Percentiles rank a stretch among this genome's conserved stretches.
These are phyloP conservation scores for Frieseomelitta varia DNA, from an alignment of 1,140 invertebrate genomes.

Conservation along the genomic window DNA sequence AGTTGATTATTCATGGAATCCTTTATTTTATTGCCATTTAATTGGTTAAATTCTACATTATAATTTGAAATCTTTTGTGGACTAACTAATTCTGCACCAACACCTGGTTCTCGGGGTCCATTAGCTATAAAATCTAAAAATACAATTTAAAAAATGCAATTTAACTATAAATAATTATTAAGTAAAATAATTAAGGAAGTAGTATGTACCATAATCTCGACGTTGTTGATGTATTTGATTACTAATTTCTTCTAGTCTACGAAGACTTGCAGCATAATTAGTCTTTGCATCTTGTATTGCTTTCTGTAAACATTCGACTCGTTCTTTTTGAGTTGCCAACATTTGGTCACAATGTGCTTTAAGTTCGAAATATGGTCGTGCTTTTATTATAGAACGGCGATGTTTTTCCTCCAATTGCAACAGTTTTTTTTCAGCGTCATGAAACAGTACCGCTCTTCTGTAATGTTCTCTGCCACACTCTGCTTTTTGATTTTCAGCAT, in stretches of 20 bases:
- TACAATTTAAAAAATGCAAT: background rate
- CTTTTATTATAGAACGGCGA: constrained; percentile 90
- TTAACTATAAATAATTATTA: background rate
- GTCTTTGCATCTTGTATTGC: constrained; percentile 90
- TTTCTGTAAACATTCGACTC: constrained; percentile 90
- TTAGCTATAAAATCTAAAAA: constrained; percentile 77
- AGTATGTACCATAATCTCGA: constrained; percentile 82
- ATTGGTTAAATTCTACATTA: constrained; percentile 70
- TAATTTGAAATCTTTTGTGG: constrained; percentile 79
- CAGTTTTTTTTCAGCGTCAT: constrained; percentile 89
- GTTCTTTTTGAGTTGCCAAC: constrained; percentile 92
- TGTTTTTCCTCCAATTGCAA: constrained; percentile 90
- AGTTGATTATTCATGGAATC: constrained; percentile 70
- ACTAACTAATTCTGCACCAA: constrained; percentile 90
- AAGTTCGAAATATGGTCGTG: constrained; percentile 95
- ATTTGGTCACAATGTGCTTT: constrained; percentile 93
- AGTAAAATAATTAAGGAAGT: background rate
- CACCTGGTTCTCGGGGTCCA: constrained; percentile 92
- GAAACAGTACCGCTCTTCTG: constrained; percentile 88
- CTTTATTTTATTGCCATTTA: constrained; percentile 69
- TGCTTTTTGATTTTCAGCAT: constrained; percentile 94
- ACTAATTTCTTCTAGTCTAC: constrained; percentile 94
- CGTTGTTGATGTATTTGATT: constrained; percentile 93
- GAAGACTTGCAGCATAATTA: constrained; percentile 92
- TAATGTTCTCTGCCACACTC: constrained; percentile 94